Percentiles rank a stretch among this genome's conserved stretches.
phyloP scores from a whole-genome alignment of 2,888 invertebrate genomes.

The Hirtodrosophila duncani region DNA sequence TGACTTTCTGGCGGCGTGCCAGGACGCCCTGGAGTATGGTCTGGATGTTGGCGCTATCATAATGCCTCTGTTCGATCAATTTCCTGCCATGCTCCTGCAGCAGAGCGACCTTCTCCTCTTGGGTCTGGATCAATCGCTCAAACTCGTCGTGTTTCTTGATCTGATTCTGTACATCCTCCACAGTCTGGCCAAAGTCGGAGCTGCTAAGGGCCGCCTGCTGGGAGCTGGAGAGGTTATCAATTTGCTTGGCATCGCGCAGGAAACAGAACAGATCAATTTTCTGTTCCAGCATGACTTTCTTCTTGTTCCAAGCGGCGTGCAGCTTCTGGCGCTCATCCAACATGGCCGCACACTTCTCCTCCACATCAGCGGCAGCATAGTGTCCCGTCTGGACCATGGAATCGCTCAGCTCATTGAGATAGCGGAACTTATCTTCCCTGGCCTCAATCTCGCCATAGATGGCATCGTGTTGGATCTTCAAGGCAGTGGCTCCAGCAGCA shows the following conservation, averaged over 20 bases:
- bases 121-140: conserved; percentile 90
- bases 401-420: conserved; percentile 86
- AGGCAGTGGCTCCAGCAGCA: conserved; percentile 88
- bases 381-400: conserved; percentile 92
- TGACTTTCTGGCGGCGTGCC: conserved; percentile 83
- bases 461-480: conserved; percentile 90
- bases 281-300: conserved; percentile 93
- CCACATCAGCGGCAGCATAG: conserved; percentile 88
- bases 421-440: conserved; percentile 88
- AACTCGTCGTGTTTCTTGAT: conserved; percentile 97
- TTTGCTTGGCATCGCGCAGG: conserved; percentile 93
- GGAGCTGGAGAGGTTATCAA: conserved; percentile 91
- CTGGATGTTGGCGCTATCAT: conserved; percentile 89
- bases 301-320: conserved; percentile 91
- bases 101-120: conserved; percentile 90
- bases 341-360: conserved; percentile 87
- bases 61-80: conserved; percentile 92
- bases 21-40: conserved; percentile 87
- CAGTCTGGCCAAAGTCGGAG: conserved; percentile 86
- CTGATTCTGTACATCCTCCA: conserved; percentile 93
- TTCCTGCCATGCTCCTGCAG: conserved; percentile 92
- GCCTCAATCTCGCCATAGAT: conserved; percentile 93
- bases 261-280: conserved; percentile 96
- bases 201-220: conserved; percentile 89
- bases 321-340: conserved; percentile 88